Evolutionary conservation across 2,888 invertebrate species (phyloP), one percentile per base, ranked within the genome.

Genomic region (Acronicta aceris): DNA sequence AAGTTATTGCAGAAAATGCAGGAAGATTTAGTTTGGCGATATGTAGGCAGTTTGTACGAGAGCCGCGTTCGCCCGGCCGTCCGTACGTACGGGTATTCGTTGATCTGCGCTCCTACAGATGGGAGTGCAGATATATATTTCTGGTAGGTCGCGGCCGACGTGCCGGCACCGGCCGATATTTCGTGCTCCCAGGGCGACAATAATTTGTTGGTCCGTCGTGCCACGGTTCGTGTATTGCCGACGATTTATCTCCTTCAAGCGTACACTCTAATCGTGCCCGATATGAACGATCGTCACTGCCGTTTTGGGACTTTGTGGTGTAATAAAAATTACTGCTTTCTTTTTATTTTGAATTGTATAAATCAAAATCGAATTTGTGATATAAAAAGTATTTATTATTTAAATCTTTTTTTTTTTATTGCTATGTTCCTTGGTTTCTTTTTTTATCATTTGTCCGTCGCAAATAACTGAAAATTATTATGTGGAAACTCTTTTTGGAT

Each of bases 191-290:
- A 81, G 86, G 89, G 87, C 90, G 90, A 89, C 90, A 87, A 92
- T 92, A 93, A 92, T 92, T 92, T 92, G 91, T 92, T 90, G 87
- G 90, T 89, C 88, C 90, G 88, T 89, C 89, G 88, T 86, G 81
- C 84, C 82, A 82, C 82, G 85, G 81, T 82, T 76, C 86, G 82
- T 88, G 86, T 88, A 89, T 87, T 86, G 84, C 86, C 81, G 70
- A 55, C 88, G 81, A 89, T 90, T 89, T 89, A 90, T 90, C 86
- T 87, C 84, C 84, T 87, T 89, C 89, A 89, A 76, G 82, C 82
- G 79, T 81, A 73, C 73, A 79, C 84, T 87, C 87, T 88, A 89
- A 89, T 89, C 87, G 86, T 78, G 65, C 74, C 77, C 82, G 76
- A 87, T 86, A 84, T 83, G 82, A 84, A 81, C 82, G 85, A 85